Evolutionary conservation across 2,113 vertebrate genomes (phyloP).

Genomic region (Pandion haliaetus): DNA sequence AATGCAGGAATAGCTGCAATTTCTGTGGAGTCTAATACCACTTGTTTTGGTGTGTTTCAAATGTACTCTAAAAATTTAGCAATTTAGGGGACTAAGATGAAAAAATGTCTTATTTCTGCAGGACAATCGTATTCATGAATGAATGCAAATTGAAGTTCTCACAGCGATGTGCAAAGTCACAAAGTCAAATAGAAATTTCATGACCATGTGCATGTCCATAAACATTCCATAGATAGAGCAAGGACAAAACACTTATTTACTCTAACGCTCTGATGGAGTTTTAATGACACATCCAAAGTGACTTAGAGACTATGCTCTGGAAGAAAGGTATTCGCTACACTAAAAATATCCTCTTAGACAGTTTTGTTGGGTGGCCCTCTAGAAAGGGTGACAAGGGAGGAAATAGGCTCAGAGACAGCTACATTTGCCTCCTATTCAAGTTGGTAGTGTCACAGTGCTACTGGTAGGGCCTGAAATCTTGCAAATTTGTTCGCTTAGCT

Average conservation of each 20-base stretch:
- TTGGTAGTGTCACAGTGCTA: not conserved
- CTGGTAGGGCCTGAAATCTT: not conserved
- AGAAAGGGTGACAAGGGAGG: not conserved
- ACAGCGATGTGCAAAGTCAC: not conserved
- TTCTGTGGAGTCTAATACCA: not conserved
- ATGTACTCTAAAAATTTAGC: not conserved
- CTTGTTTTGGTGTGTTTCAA: not conserved
- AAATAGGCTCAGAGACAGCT: not conserved
- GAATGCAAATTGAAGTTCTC: not conserved
- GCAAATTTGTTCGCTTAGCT: not conserved
- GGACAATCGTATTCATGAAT: not conserved
- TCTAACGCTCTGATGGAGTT: not conserved
- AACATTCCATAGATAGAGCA: not conserved
- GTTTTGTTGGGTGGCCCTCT: not conserved
- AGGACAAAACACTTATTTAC: constrained; percentile 21
- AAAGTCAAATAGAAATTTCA: not conserved
- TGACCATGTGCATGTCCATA: not conserved
- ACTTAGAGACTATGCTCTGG: not conserved
- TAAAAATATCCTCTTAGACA: not conserved
- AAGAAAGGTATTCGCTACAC: not conserved
- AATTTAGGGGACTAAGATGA: not conserved
- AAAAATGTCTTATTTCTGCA: not conserved
- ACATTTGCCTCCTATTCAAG: not conserved
- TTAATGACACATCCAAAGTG: not conserved
- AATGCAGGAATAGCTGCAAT: not conserved